A percentile compares a stretch with the other conserved stretches of the same genome.
These are phyloP conservation scores for Brenthis hecate DNA, from an alignment of 2,888 invertebrate species.

Conservation along the genomic window DNA sequence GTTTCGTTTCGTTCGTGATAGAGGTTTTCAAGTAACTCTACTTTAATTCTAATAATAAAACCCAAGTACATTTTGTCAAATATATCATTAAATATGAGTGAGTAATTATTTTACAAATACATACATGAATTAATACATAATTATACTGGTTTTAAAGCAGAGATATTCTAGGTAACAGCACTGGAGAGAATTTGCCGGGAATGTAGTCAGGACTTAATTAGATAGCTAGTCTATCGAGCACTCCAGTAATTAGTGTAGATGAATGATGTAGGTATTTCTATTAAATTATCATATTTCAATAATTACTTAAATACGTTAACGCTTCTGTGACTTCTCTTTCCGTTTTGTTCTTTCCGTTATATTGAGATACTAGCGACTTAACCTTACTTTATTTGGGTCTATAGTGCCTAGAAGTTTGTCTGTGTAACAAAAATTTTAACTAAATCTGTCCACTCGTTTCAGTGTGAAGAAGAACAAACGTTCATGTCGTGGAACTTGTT, in stretches of 20 bases:
- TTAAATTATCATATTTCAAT: no score
- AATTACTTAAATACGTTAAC: no score
- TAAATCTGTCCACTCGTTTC: no score
- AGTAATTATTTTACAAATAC: constrained; percentile 2
- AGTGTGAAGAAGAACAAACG: no score
- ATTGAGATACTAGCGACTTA: not conserved
- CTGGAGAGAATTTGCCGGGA: constrained; percentile 23
- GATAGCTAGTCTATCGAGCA: constrained; percentile 18
- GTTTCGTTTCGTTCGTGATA: no score
- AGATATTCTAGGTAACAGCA: constrained; percentile 19
- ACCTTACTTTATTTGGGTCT: not conserved
- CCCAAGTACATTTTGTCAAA: not conserved
- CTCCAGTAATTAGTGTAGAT: constrained; percentile 18
- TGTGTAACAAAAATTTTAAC: no score
- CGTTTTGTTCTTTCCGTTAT: no score
- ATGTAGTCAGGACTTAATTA: constrained; percentile 25
- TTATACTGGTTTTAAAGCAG: constrained; percentile 8
- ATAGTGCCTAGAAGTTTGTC: no score
- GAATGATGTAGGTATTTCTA: not conserved
- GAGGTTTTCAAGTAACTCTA: no score
- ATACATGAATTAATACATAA: constrained; percentile 16
- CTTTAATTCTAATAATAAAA: not conserved
- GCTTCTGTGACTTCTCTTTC: no score
- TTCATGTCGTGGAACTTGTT: no score
- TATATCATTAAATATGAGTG: constrained; percentile 3